Base-by-base conservation (phyloP, 2,888 invertebrate species). In the Polydrusus pterygomalis region DNA sequence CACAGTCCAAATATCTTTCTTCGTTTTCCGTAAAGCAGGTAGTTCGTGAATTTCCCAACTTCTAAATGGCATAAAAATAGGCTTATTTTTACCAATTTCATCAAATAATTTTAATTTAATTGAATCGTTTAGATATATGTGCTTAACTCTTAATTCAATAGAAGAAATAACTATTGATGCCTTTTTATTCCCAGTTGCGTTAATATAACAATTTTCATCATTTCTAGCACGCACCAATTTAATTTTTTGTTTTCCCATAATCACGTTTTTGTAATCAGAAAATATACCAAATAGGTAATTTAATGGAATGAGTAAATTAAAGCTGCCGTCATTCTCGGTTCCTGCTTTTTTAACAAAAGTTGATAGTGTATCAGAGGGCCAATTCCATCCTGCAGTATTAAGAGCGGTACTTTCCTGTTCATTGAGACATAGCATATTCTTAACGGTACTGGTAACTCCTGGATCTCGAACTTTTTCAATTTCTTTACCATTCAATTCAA, bases 11-110 rank as follows among this genome's bases (percentile, higher is more conserved):
- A 30, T 30, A 30, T 30, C 30, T 30, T 47, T 65, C 30, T 40
- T 73, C 10, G 25, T 38, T 11, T 49, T 67, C 38, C 72, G 75
- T 13, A 78, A 51, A 1, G 74, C n/a, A n/a, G n/a, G 80, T 0
- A 77, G 51, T 70, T 79, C 80, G 58, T 77, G 70, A n/a, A 80
- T 30, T 63, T 80, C 77, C 78, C 78, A 79, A 43, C 72, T 62
- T 72, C 78, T 67, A 58, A 70, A 78, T 13, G 18, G 17, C 17
- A 62, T 43, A 38, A 62, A 11, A 1, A 62, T 40, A 9, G 62
- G 43, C 18, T 43, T 40, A 18, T 43, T 40, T 15, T 62, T 62
- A 17, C 43, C 62, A 15, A 62, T 62, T 2, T 40, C 62, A 11
- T 62, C 18, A 1, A 62, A 62, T 10, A 62, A 11, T 43, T 9